Evolutionary conservation across 2,888 invertebrate genomes (phyloP).

Genomic region (Drosophila trichaetosa): DNA sequence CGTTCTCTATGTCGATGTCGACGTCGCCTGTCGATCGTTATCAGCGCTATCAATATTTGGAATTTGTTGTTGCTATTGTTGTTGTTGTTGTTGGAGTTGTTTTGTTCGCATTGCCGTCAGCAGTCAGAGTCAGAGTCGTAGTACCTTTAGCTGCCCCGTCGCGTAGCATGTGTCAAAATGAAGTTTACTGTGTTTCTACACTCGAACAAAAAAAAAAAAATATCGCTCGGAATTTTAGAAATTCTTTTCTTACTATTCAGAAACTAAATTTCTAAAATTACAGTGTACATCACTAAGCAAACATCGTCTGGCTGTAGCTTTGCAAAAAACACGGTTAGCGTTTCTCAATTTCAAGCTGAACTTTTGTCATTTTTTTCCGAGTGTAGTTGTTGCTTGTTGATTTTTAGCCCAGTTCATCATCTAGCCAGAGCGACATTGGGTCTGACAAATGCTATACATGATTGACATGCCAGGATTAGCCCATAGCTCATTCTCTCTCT

Average conservation of each 20-base stretch:
- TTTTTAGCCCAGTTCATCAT: constrained; percentile 55
- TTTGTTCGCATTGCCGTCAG: constrained; percentile 49
- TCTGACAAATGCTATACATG: constrained; percentile 58
- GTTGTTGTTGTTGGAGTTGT: background rate
- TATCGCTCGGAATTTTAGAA: background rate
- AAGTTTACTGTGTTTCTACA: constrained; percentile 40
- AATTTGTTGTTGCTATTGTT: constrained; percentile 1
- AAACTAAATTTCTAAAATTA: background rate
- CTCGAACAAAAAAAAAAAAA: background rate
- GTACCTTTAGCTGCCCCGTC: background rate
- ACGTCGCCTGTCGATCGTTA: constrained; percentile 61
- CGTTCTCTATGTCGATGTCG: constrained; percentile 35
- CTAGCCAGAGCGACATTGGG: constrained; percentile 50
- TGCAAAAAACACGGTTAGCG: background rate
- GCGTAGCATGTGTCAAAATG: constrained; percentile 72
- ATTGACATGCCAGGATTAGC: constrained; percentile 76
- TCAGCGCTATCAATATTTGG: constrained; percentile 73
- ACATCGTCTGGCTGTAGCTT: background rate
- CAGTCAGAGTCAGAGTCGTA: constrained; percentile 7
- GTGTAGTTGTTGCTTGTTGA: constrained; percentile 29
- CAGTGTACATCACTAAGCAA: too few relatives aligned
- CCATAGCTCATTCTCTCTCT: constrained; percentile 29
- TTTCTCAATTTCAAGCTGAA: background rate
- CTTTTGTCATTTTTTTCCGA: background rate
- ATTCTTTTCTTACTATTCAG: background rate